These are phyloP conservation scores for Camponotus floridanus DNA, from an alignment of 1,140 invertebrate genomes.

Conservation along the genomic window DNA sequence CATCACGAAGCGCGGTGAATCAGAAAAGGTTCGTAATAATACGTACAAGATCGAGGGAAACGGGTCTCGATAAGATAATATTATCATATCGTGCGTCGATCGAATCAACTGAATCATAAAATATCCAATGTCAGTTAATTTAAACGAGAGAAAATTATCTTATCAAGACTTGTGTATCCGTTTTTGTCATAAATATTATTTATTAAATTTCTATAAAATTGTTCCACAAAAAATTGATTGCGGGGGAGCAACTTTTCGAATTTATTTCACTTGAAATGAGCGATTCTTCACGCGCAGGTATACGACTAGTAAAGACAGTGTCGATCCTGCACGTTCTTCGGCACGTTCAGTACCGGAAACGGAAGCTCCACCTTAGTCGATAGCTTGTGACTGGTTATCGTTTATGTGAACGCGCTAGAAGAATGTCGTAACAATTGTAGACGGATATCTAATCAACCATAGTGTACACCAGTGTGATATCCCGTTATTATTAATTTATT, in stretches of 20 bases:
- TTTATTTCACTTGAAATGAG: background rate
- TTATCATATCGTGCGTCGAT: background rate
- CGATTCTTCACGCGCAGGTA: background rate
- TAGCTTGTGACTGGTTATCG: constrained; percentile 49
- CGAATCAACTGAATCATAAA: background rate
- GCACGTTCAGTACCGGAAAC: constrained; percentile 83
- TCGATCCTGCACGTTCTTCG: constrained; percentile 72
- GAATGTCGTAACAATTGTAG: constrained; percentile 59
- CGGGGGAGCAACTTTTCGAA: background rate
- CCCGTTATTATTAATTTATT: too few species aligned
- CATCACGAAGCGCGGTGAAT: background rate
- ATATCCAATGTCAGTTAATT: background rate
- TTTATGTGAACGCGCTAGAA: constrained; percentile 64
- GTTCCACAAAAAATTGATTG: background rate
- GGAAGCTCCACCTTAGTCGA: constrained; percentile 82
- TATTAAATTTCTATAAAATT: background rate
- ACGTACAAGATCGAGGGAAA: background rate
- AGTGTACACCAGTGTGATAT: background rate
- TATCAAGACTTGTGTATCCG: too few species aligned
- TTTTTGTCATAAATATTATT: background rate
- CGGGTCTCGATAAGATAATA: background rate
- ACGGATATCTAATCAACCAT: constrained; percentile 41
- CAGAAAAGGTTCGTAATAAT: background rate
- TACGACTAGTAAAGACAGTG: constrained; percentile 55
- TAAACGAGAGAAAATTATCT: background rate